These are phyloP conservation scores for Psophia crepitans DNA, from an alignment of 2,113 vertebrate species.

Conservation along the genomic window DNA sequence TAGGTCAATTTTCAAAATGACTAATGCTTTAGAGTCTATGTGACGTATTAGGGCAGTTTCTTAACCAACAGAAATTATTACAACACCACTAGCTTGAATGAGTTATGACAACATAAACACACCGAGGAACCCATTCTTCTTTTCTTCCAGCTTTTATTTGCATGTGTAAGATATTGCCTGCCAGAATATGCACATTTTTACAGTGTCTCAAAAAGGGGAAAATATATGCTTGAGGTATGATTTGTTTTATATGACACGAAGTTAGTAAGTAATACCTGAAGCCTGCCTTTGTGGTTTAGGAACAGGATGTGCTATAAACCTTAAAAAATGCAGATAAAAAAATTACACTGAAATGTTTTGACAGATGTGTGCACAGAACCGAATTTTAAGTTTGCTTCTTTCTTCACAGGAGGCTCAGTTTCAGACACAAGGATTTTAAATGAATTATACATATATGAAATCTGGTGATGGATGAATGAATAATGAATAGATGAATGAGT, in stretches of 20 bases:
- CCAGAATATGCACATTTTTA: background rate
- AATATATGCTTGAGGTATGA: background rate
- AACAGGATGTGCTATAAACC: background rate
- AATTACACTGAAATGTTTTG: background rate
- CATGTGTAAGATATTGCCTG: background rate
- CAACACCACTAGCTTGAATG: background rate
- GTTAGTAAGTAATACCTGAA: background rate
- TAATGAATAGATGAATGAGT: background rate
- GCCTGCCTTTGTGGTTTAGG: background rate
- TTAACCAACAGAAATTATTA: background rate
- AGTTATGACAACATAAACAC: background rate
- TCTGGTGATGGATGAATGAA: background rate
- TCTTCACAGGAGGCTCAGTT: background rate
- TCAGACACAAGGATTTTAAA: background rate
- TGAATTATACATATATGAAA: background rate
- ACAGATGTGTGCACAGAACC: background rate
- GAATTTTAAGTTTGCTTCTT: background rate
- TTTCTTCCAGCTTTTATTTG: background rate
- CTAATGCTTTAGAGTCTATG: background rate
- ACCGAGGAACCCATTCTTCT: background rate
- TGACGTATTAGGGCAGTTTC: background rate
- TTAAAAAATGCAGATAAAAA: background rate
- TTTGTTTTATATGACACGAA: background rate
- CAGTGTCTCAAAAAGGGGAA: background rate
- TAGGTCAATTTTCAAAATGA: background rate